Evolutionary conservation across 2,888 invertebrate species (phyloP), one percentile per base, ranked within the genome.

Genomic region (Agrypnus murinus): DNA sequence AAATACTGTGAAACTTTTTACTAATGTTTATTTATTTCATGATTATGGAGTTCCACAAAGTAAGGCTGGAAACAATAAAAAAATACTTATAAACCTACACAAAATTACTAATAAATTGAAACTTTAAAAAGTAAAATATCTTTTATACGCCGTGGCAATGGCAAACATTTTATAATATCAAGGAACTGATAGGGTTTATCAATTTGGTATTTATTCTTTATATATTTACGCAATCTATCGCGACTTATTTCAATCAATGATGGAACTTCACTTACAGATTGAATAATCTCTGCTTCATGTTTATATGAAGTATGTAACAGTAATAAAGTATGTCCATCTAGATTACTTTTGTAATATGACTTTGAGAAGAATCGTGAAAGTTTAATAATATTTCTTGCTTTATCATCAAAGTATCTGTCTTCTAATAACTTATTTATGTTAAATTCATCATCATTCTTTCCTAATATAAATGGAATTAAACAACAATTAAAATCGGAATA

Each of bases 171-270:
- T n/a, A 80, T 38, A 59, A 66, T 65, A 5, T 77, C 69, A 59
- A 75, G 75, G 69, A 77, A 79, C 19, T 76, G 67, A 59, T 74
- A 77, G 14, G 77, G 69, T 60, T 50, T 75, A 7, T 46, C 53
- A 9, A 75, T 65, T 4, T 67, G 65, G 68, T 68, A 75, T 19
- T 46, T 72, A 12, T 64, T 25, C 5, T 74, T 71, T 19, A 81
- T 69, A 63, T 76, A 57, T 53, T 77, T 74, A 36, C 78, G 74
- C 46, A 75, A 43, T 48, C 65, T 50, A 68, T 80, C 75, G 68
- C 80, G 76, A 38, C 80, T 67, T 55, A 81, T 57, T 70, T 81
- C 77, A 25, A 80, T 38, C 65, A 81, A 75, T 2, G 76, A 76
- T 25, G 79, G 79, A 65, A 79, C 67, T 69, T 71, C 31, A 38